Evolutionary conservation across 2,113 vertebrate species (phyloP), one percentile per base, ranked within the genome.

Genomic region (Lampris incognitus): DNA sequence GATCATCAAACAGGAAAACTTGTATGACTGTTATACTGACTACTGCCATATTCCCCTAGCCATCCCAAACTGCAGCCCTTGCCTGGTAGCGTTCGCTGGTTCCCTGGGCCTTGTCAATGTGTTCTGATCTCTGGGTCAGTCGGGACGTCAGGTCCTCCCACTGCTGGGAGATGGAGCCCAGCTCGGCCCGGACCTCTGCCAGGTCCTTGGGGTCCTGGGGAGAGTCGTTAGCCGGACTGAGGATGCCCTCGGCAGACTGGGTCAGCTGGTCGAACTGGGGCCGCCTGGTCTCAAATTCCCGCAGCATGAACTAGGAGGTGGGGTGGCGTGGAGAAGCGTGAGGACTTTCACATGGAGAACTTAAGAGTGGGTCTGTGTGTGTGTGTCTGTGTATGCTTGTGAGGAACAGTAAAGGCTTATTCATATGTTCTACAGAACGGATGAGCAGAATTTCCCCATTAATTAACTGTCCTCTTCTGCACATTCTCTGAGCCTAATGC

Each of bases 241-340:
- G 91, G 90, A 98, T 97, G 59, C 97, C 96, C 85, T 95, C 94
- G 0, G 97, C 98, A 0, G 98, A 95, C 86, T 95, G 95, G 9
- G 97, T 98, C 79, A 99, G 92, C 90, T 98, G 96, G 72, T 98
- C 96, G 0, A 96, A 97, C 93, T 99, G 98, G 0, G 96, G 95
- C 50, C 90, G 93, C 0, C 98, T 94, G 0, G 97, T 95, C 92
- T 99, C 97, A 80, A 99, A 99, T 94, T 99, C 98, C 59, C 98
- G 97, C 85, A 99, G 92, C 98, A 99, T 99, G 92, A 99, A 98
- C 98, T 99, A 59, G 41, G 38, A 63, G 42, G 5, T 60, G 42
- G 10, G 5, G 38, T 42, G 5, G 36, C 9, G 49, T 36, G 41
- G 42, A 56, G 9, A 9, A 6, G 52, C 37, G 7, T 41, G 49